Base-by-base conservation (phyloP, 2,888 invertebrate species). In the Hetaerina titia region DNA sequence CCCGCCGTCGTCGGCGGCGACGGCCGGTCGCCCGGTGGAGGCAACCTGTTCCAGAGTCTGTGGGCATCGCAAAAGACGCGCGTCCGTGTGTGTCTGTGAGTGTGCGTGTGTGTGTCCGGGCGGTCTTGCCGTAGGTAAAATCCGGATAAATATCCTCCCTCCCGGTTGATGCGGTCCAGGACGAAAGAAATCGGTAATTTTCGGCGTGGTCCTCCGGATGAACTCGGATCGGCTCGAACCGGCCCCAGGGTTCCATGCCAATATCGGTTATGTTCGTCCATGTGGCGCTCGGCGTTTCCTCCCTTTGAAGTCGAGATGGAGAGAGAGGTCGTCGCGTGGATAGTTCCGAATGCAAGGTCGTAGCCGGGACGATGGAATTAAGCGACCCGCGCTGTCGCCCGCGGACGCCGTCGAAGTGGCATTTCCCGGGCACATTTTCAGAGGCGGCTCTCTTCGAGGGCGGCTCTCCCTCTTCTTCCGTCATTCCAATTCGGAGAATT, bases 31-130 rank as follows among this genome's bases (percentile, higher is more conserved):
- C 45, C 19, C 92, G 92, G 92, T 69, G 92, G 57, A 22, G 69
- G 92, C 92, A 92, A 92, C 92, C 74, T 92, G 92, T 92, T 92
- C 92, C 31, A 31, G 17, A 63, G 92, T 31, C 81, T 60, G 13
- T 6, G 81, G 81, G 81, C 25, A 74, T 57, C 19, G 25, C 25
- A 90, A 31, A 64, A 90, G 90, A 31, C 92, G 74, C 69, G 92
- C 45, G 56, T 92, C 69, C 92, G 31, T 31, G 31, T 31, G 81
- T 13, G 81, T 13, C 6, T 6, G 31, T 31, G 13, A 0, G 81
- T n/a, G 25, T 5, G 74, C 8, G n/a, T 45, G 45, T 4, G 45
- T 45, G 45, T 45, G 1, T 45, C 45, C 45, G 69, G 81, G 31
- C 11, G 69, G 19, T 22, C 17, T 69, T 45, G 22, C 7, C 15